Conservation (phyloP, 92 coral and sea anemone species). For the Galaxea fascicularis region DNA sequence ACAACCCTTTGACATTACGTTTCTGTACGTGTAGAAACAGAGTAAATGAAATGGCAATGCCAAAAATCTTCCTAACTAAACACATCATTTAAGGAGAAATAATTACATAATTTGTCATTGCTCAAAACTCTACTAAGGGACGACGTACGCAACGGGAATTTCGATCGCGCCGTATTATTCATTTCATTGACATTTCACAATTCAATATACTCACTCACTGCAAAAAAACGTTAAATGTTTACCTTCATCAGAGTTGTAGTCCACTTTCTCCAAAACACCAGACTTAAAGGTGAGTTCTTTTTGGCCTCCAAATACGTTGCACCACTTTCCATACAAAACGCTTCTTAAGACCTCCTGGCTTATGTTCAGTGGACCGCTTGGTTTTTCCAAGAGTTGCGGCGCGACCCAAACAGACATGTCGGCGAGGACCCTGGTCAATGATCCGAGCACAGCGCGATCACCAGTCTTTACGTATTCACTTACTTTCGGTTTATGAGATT, state of each 20-base stretch:
- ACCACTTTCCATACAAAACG: slow-evolving; percentile 99
- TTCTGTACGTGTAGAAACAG: slow-evolving; percentile 11
- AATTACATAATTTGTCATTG: slow-evolving; percentile 49
- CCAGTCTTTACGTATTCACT: slow-evolving; percentile 76
- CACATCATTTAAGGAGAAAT: slow-evolving; percentile 38
- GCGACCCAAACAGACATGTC: slow-evolving; percentile 47
- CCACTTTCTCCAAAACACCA: slow-evolving; percentile 87
- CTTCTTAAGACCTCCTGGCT: slow-evolving; percentile 97
- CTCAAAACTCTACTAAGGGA: slow-evolving; percentile 29
- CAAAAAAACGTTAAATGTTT: slow-evolving; percentile 7
- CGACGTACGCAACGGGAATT: slow-evolving; percentile 15
- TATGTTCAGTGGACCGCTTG: slow-evolving; percentile 79
- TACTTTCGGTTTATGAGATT: slow-evolving; percentile 67
- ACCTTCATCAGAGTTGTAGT: slow-evolving; percentile 97
- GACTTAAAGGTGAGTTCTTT: slow-evolving; percentile 96
- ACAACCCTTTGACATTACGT: slow-evolving; percentile 31
- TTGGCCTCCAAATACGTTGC: slow-evolving; percentile 97
- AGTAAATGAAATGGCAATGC: slow-evolving; percentile 34
- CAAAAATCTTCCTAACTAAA: slow-evolving; percentile 34
- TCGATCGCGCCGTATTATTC: slow-evolving; percentile 5
- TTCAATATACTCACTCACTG: slow-evolving; percentile 10
- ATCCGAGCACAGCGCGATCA: background rate
- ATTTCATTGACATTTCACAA: slow-evolving; percentile 16
- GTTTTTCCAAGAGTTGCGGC: slow-evolving; percentile 52
- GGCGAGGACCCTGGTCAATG: slow-evolving; percentile 28